These are phyloP conservation scores for Sesia bembeciformis DNA, from an alignment of 2,888 invertebrate species.

Conservation along the genomic window DNA sequence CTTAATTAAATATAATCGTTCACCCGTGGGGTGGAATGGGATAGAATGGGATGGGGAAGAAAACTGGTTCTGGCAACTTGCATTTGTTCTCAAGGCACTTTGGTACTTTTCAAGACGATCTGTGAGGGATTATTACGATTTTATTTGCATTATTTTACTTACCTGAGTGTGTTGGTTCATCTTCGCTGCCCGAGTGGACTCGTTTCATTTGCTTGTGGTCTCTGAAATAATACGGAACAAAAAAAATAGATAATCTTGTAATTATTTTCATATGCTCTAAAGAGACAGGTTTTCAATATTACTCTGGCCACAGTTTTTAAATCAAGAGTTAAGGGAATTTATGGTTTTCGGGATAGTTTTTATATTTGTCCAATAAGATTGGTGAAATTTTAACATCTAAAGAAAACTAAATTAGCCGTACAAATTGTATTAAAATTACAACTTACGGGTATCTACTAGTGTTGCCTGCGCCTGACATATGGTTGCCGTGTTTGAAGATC, in stretches of 20 bases:
- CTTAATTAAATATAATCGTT: too few species aligned
- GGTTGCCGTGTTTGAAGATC: conserved; percentile 82
- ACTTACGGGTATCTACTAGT: conserved; percentile 84
- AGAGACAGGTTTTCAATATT: background rate
- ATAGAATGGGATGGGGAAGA: too few species aligned
- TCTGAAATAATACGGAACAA: conserved; percentile 59
- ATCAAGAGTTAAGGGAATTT: background rate
- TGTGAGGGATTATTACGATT: too few species aligned
- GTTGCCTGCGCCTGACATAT: conserved; percentile 77
- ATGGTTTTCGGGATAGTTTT: background rate
- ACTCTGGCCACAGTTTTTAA: conserved; percentile 1
- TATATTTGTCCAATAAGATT: conserved; percentile 3
- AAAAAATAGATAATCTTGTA: background rate
- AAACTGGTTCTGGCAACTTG: too few species aligned
- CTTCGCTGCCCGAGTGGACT: conserved; percentile 82
- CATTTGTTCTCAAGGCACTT: too few species aligned
- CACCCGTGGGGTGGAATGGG: too few species aligned
- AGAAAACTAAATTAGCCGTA: conserved; percentile 7
- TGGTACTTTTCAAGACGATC: too few species aligned
- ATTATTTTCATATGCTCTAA: background rate
- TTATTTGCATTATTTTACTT: conserved; percentile 14
- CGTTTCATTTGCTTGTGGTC: conserved; percentile 90
- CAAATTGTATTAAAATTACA: conserved; percentile 4
- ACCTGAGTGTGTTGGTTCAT: conserved; percentile 86
- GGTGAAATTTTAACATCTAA: conserved; percentile 4